Base-by-base conservation (phyloP, 2,113 vertebrate species). In the Sus scrofa region DNA sequence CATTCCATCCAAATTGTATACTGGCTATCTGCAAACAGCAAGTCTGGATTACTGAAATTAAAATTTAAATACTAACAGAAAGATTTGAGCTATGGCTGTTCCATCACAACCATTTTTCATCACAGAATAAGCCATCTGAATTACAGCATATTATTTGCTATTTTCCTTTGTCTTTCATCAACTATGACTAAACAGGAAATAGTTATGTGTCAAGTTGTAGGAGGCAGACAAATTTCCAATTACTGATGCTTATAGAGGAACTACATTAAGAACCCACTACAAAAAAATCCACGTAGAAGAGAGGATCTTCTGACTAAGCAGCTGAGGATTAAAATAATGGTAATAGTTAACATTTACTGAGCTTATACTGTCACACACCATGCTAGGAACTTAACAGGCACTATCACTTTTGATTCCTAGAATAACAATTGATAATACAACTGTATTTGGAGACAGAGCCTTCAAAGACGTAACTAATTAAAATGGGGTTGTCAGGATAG, bases 151-250 rank as follows among this genome's bases (percentile, higher is more conserved):
- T 62, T 81, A 74, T 65, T 71, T 92, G 56, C 58, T 70, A 67
- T 74, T 85, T 82, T 79, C 71, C 30, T 60, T 87, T 37, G 39
- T 70, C 24, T 39, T 92, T 56, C 78, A 89, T n/a, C n/a, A 70
- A 81, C 73, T 44, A 39, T 44, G 50, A 84, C 71, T 78, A 30
- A 92, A 79, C 0, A 73, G 70, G 27, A 92, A 74, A 56, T n/a
- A 50, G 79, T 71, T 79, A 77, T 3, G 27, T 56, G 32, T 86
- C 84, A 95, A 89, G 60, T 20, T 90, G 32, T 52, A 81, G 13
- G 27, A 81, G 50, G 12, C 7, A 81, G 81, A 94, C 54, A 30
- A 44, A 90, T 82, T 67, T 95, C 34, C 18, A 93, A 75, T 89
- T 63, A 90, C 0, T 63, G 52, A 79, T 39, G 62, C 32, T 85